Evolutionary conservation across 2,113 vertebrate genomes (phyloP), one percentile per base, ranked within the genome.

Genomic region (Tetraodon nigroviridis): DNA sequence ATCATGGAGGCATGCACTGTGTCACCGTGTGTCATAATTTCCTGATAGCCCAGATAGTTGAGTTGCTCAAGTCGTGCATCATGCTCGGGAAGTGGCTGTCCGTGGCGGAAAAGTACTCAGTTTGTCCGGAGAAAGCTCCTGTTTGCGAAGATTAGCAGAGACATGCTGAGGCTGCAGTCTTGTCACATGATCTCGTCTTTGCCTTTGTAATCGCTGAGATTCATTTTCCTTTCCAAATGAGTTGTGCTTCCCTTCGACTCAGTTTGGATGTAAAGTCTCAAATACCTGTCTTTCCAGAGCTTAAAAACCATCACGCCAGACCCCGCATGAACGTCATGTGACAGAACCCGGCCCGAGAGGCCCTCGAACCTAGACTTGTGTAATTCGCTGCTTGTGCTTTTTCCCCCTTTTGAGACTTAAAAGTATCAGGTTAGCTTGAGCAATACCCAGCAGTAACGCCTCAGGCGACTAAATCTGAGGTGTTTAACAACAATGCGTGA

Each of bases 121-220:
- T 46, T n/a, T 46, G 6, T n/a, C 44, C 6, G 52, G 71, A 67
- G 64, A 63, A 51, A 61, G 52, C 65, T 48, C 68, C 54, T 27
- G 48, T 24, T 11, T 42, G 45, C 20, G 18, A 27, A 6, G 56
- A 52, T 44, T 57, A 22, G 58, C 8, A 86, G n/a, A 87, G 37
- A 37, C 4, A 8, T 85, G 85, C 87, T 86, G 82, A 85, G 63
- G n/a, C 69, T 65, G 85, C 84, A 83, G 51, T 73, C 53, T 67
- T 55, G 65, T 86, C 84, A 86, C 84, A 84, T 68, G 74, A 22
- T 56, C 46, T 45, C 67, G 55, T 64, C 62, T 64, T 27, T 6
- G 5, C 5, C 22, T 24, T 24, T 3, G 22, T 24, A 24, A 24
- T 24, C 5, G 24, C 24, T 27, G 24, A 27, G 24, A 27, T 27